phyloP scores from a whole-genome alignment of 2,888 invertebrate genomes.

The Agriotes lineatus region DNA sequence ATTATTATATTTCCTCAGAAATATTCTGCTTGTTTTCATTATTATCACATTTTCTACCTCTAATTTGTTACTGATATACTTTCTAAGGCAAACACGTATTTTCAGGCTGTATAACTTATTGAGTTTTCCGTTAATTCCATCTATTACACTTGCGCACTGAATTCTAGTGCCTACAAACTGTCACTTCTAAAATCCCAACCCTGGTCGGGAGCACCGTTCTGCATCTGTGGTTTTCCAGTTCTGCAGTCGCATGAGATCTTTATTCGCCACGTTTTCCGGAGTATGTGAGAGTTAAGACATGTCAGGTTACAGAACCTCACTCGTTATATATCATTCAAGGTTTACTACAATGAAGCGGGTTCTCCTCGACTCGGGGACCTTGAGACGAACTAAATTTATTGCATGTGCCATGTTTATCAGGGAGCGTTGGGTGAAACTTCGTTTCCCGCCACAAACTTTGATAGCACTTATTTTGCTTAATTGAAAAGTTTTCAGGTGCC shows the following conservation, averaged over 20 bases:
- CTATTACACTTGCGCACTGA: too few species aligned
- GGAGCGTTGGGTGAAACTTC: constrained; percentile 19
- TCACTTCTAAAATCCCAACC: too few species aligned
- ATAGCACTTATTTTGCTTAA: constrained; percentile 3
- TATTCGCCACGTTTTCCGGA: constrained; percentile 20
- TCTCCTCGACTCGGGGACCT: constrained; percentile 54
- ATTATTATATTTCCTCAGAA: too few species aligned
- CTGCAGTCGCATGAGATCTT: constrained; percentile 27
- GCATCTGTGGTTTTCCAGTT: constrained; percentile 35
- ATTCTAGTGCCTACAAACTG: too few species aligned
- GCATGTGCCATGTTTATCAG: constrained; percentile 41
- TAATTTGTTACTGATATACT: too few species aligned
- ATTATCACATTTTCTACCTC: too few species aligned
- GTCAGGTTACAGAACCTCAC: constrained; percentile 40
- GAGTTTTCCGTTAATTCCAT: too few species aligned
- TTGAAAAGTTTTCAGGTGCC: too few species aligned
- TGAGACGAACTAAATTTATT: constrained; percentile 56
- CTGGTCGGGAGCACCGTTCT: constrained; percentile 48
- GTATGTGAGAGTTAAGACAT: constrained; percentile 31
- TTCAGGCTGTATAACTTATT: too few species aligned
- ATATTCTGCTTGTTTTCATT: too few species aligned
- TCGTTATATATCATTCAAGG: constrained; percentile 54
- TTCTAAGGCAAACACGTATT: too few species aligned
- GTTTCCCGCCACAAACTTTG: constrained; percentile 18
- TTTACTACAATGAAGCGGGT: constrained; percentile 54